These are phyloP conservation scores for Alectoris magna DNA, from an alignment of 2,797 vertebrate species.

Conservation along the genomic window DNA sequence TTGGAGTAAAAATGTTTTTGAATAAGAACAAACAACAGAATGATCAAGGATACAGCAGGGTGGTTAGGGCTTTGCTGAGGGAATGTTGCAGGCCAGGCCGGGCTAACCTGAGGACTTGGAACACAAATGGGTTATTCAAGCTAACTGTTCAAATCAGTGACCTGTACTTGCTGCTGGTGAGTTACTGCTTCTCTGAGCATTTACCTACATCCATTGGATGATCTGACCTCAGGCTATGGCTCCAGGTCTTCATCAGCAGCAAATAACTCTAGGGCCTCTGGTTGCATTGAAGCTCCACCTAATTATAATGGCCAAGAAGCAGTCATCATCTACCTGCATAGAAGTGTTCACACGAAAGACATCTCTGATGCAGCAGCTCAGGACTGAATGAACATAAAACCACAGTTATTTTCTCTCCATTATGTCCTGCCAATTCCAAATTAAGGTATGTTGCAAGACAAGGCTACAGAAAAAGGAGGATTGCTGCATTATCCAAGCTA, in stretches of 20 bases:
- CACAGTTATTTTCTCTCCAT: background rate
- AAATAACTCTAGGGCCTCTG: background rate
- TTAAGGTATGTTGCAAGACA: background rate
- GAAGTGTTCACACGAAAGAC: background rate
- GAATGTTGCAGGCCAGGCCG: background rate
- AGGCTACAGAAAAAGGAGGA: background rate
- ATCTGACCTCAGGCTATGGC: background rate
- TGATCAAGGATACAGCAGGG: background rate
- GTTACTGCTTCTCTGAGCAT: background rate
- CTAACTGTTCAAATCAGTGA: background rate
- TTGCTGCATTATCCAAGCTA: background rate
- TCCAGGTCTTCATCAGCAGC: background rate
- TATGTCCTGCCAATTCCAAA: background rate
- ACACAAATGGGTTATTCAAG: background rate
- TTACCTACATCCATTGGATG: background rate
- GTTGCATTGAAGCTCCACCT: background rate
- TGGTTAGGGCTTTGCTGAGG: background rate
- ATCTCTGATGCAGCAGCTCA: background rate
- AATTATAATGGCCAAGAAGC: background rate
- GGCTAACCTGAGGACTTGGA: background rate
- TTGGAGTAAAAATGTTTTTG: background rate
- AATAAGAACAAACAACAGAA: background rate
- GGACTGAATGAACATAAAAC: background rate
- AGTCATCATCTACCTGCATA: background rate
- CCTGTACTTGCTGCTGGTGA: background rate